These are phyloP conservation scores for Alviniconcha marisindica DNA, from an alignment of 1,140 invertebrate species.

Conservation along the genomic window DNA sequence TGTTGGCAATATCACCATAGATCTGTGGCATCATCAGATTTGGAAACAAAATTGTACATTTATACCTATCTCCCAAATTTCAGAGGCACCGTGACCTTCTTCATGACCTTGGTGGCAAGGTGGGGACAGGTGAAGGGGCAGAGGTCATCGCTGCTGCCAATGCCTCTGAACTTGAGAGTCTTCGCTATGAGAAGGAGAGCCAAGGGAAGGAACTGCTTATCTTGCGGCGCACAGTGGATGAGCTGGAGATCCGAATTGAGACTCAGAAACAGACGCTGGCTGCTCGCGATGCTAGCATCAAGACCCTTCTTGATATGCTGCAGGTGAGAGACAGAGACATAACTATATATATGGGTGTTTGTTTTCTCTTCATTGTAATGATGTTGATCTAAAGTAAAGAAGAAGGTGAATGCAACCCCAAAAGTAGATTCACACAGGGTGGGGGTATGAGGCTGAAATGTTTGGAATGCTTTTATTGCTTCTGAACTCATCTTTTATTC, in stretches of 20 bases:
- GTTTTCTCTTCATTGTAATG: no score
- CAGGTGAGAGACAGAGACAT: constrained; percentile 78
- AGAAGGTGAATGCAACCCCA: no score
- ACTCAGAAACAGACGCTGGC: constrained; percentile 98
- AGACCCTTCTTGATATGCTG: constrained; percentile 98
- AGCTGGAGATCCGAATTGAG: constrained; percentile 97
- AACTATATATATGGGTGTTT: no score
- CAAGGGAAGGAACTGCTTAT: constrained; percentile 96
- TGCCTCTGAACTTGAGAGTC: constrained; percentile 38
- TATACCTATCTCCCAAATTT: no score
- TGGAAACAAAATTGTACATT: no score
- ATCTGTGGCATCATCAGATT: no score
- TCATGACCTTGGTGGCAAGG: constrained; percentile 28
- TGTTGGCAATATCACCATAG: no score
- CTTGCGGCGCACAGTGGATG: constrained; percentile 79
- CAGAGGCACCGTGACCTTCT: constrained; percentile 51
- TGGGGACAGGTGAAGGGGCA: constrained; percentile 11
- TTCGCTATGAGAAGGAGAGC: constrained; percentile 89
- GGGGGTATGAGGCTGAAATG: no score
- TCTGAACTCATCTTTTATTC: no score
- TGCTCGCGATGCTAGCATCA: constrained; percentile 97
- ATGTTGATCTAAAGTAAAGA: no score
- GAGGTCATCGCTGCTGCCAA: constrained; percentile 39
- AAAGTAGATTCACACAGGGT: no score
- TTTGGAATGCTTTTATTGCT: no score